phyloP scores from a whole-genome alignment of 2,113 vertebrate genomes.

The Anolis carolinensis region DNA sequence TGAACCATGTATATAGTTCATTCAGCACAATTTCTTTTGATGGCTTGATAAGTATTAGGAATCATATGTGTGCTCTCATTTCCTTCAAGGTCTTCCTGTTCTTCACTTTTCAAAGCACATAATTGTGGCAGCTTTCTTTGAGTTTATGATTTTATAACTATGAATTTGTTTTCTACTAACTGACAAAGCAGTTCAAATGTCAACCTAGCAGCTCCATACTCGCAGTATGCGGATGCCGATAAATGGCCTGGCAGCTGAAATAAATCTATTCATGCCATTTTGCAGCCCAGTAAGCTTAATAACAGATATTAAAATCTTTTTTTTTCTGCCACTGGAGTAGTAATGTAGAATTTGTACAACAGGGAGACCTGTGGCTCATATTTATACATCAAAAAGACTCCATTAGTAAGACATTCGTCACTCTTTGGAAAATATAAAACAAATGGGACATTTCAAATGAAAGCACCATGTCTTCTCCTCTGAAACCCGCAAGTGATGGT shows the following conservation, averaged over 20 bases:
- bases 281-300: slow-evolving; percentile 49
- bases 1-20: slow-evolving; percentile 13
- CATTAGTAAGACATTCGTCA: slow-evolving; percentile 1
- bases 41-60: slow-evolving; percentile 17
- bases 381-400: background rate
- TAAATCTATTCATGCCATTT: slow-evolving; percentile 54
- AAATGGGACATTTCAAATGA: slow-evolving; percentile 30
- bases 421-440: slow-evolving; percentile 37
- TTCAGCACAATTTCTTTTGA: slow-evolving; percentile 26
- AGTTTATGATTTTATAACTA: slow-evolving; percentile 33
- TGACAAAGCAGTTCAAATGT: slow-evolving; percentile 50
- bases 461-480: background rate
- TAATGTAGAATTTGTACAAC: slow-evolving; percentile 32
- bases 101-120: slow-evolving; percentile 20
- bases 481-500: background rate
- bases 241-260: slow-evolving; percentile 47
- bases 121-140: slow-evolving; percentile 2
- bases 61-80: background rate
- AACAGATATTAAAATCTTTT: slow-evolving; percentile 23
- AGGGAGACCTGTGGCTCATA: slow-evolving; percentile 1
- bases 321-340: background rate
- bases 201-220: slow-evolving; percentile 41
- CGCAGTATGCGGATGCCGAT: slow-evolving; percentile 28
- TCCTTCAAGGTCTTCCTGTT: slow-evolving; percentile 31
- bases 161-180: slow-evolving; percentile 45